These are phyloP conservation scores for Apodemia zela DNA, from an alignment of 2,888 invertebrate species.

Conservation along the genomic window DNA sequence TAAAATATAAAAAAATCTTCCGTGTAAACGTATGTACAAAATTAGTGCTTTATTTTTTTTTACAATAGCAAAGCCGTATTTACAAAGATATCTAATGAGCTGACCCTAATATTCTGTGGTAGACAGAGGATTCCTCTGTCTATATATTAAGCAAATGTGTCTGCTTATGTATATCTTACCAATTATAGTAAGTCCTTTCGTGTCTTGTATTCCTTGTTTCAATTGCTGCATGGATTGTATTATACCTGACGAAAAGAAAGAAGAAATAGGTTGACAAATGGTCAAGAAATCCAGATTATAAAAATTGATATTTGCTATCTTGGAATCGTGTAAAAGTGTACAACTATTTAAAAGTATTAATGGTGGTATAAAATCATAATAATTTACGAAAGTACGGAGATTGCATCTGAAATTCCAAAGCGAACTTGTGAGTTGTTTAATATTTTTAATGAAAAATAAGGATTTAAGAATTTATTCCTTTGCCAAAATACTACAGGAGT, in stretches of 20 bases:
- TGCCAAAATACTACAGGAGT: no score
- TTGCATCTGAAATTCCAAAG: no score
- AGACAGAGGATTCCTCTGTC: background rate
- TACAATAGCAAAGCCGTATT: background rate
- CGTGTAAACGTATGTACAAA: background rate
- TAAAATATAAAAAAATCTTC: background rate
- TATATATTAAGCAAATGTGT: conserved; percentile 37
- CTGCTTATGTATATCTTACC: conserved; percentile 41
- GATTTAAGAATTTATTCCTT: no score
- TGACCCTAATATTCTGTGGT: background rate
- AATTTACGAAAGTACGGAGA: no score
- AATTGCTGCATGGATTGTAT: conserved; percentile 45
- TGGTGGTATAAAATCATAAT: no score
- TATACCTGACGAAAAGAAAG: conserved; percentile 38
- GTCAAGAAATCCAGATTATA: background rate
- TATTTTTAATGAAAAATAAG: no score
- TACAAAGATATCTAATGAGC: background rate
- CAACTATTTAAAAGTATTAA: background rate
- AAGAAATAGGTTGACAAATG: conserved; percentile 4
- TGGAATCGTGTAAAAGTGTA: background rate
- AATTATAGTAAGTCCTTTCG: conserved; percentile 44
- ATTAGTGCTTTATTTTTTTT: background rate
- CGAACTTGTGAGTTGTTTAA: no score
- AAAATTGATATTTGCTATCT: background rate
- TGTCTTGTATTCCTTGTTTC: conserved; percentile 46